These are phyloP conservation scores for Netelia virgata DNA, from an alignment of 2,888 invertebrate genomes.

Conservation along the genomic window DNA sequence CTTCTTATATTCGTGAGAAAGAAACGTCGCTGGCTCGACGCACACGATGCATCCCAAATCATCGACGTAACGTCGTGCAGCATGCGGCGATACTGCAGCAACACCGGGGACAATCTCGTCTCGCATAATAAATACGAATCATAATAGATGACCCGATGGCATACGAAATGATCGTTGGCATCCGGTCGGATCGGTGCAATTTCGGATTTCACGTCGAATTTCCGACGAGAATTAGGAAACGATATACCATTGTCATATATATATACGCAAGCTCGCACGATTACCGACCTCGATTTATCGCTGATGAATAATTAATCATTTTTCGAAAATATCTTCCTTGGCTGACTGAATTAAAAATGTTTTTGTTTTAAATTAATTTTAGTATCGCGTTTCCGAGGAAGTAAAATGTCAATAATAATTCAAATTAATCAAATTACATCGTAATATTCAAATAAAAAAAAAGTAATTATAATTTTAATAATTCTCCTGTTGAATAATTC, in stretches of 20 bases:
- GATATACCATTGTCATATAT: not conserved
- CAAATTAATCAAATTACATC: too few species aligned
- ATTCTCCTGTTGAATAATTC: too few species aligned
- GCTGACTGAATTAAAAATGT: too few species aligned
- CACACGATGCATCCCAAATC: constrained; percentile 16
- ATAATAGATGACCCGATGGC: constrained; percentile 27
- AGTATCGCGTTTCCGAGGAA: too few species aligned
- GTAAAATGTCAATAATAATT: too few species aligned
- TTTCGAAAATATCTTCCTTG: too few species aligned
- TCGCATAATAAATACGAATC: constrained; percentile 59
- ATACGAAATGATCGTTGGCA: constrained; percentile 46
- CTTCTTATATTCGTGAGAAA: constrained; percentile 41
- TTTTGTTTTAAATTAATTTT: too few species aligned
- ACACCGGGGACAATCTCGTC: constrained; percentile 18
- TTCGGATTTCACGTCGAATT: constrained; percentile 42
- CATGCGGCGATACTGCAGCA: not conserved
- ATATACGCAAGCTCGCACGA: not conserved
- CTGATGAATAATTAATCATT: too few species aligned
- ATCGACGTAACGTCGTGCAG: not conserved
- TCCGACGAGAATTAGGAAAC: constrained; percentile 32
- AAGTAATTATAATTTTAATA: too few species aligned
- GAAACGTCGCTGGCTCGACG: not conserved
- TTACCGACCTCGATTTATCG: not conserved
- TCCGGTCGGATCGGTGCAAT: constrained; percentile 47
- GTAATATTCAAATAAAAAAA: too few species aligned